Base-by-base conservation (phyloP, 2,113 vertebrate genomes). In the Dendropsophus ebraccatus region DNA sequence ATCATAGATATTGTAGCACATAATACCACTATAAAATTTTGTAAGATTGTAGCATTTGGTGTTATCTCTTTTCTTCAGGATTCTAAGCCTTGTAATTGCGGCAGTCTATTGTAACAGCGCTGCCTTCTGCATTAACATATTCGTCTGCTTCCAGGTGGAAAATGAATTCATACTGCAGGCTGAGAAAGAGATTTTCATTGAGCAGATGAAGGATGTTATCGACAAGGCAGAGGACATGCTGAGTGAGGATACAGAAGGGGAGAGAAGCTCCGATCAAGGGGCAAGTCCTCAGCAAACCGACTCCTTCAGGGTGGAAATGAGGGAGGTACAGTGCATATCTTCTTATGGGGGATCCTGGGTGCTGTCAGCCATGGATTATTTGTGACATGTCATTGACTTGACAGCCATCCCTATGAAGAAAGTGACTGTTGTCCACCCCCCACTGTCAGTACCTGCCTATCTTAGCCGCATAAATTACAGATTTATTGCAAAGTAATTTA, bases 171-270 rank as follows among this genome's bases (percentile, higher is more conserved):
- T 99, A 91, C 89, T 99, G 75, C 94, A 91, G 23, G 91, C 94
- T 0, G 98, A 99, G 90, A 97, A 98, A 85, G 98, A 99, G 90
- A 96, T 95, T 0, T 99, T 99, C 80, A 99, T 99, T 12, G 98
- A 99, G 86, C 98, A 99, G 91, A 95, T 99, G 88, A 99, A 99
- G 90, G 98, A 99, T 81, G 97, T 99, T 30, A 97, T 99, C 87
- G 98, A 99, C 91, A 99, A 99, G 91, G 98, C 97, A 1, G 98
- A 99, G 91, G 98, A 99, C 91, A 96, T 99, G 96, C 93, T 99
- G 54, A 95, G 95, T 79, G 98, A 99, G 90, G 97, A 99, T 89
- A 93, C 94, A 0, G 97, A 97, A 75, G 95, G 93, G 35, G 98
- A 97, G 87, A 94, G 92, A 73, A 93, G 91, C 81, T 94, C 96